Base-by-base conservation (phyloP, 2,797 vertebrate genomes). In the Crax fasciolata region DNA sequence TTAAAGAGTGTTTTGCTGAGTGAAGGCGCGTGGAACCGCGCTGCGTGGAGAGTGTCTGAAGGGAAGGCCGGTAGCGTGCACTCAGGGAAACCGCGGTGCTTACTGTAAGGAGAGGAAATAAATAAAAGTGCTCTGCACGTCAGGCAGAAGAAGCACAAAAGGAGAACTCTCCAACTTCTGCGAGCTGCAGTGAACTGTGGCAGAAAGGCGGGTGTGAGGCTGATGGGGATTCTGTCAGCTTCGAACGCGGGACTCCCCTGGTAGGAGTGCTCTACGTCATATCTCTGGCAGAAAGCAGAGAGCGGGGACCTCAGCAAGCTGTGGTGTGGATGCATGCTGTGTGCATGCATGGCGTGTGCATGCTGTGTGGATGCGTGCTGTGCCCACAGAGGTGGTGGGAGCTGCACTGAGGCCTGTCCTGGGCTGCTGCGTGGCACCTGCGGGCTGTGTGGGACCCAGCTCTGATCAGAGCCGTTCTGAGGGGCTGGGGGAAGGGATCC, bases 371-470 rank as follows among this genome's bases (percentile, higher is more conserved):
- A 79, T 93, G 82, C 84, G 92, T 94, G 65, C 73, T 88, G 73
- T 35, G 35, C 35, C 35, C 35, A 35, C 35, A 35, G 35, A 35
- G 35, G 35, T 8, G 35, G 8, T 35, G 35, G 35, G 35, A 35
- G 35, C 35, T 35, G 35, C 35, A 35, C 84, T 95, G 78, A 87
- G 96, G 87, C 75, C 95, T 96, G 94, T 90, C 97, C 96, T 93
- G 93, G 94, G 97, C 96, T 98, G 97, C 97, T 97, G 91, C 96
- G 91, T 95, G 97, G 97, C 98, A 98, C 98, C 98, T 98, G 98
- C 66, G 72, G 96, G 18, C 94, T 97, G 91, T 93, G 24, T 46
- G 82, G 85, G 96, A 98, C 98, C 97, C 97, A 76, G 96, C 96
- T 97, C 94, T 97, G 98, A 97, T 97, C 95, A 97, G 95, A 91